Evolutionary conservation across 2,797 vertebrate genomes (phyloP), one percentile per base, ranked within the genome.

Genomic region (Brachyalestes nurse): DNA sequence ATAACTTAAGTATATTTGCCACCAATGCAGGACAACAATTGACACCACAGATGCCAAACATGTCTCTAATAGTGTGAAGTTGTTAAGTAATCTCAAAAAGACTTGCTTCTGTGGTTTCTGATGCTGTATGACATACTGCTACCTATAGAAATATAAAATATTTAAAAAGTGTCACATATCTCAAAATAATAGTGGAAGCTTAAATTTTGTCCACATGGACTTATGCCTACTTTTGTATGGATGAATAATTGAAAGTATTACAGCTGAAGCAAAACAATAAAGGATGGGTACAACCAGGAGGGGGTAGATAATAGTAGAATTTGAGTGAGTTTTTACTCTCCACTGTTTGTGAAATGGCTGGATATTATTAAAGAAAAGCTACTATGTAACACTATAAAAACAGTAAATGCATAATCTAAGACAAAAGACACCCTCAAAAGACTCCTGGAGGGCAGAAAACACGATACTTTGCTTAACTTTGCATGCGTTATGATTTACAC

Each of bases 401-500:
- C 34, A 40, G 64, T 42, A 38, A 66, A 42, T 66, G 64, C 8
- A 66, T 66, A 66, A 66, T 38, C 34, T 38, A 14, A 34, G 61
- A 64, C 6, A 66, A 66, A 4, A 45, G 65, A 67, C 17, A 10
- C 45, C 65, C 21, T 67, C n/a, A 42, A 10, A 42, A 42, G 12
- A 6, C 38, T 45, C 64, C 40, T 67, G 40, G 3, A 45, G 49
- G 61, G 64, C 25, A 80, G 84, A 82, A 82, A 87, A 82, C 72
- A 82, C 71, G 74, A 88, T 82, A 5, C 61, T 64, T 64, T 38
- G 80, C 76, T 88, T 42, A 42, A 67, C 40, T 45, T 67, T 66
- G 62, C 58, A 55, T 70, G 80, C 80, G 51, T 80, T 61, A 78
- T 83, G 51, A 84, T 86, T 89, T 84, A 49, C 78, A 74, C 84